phyloP scores from a whole-genome alignment of 2,797 vertebrate species.

The Dipus sagitta region DNA sequence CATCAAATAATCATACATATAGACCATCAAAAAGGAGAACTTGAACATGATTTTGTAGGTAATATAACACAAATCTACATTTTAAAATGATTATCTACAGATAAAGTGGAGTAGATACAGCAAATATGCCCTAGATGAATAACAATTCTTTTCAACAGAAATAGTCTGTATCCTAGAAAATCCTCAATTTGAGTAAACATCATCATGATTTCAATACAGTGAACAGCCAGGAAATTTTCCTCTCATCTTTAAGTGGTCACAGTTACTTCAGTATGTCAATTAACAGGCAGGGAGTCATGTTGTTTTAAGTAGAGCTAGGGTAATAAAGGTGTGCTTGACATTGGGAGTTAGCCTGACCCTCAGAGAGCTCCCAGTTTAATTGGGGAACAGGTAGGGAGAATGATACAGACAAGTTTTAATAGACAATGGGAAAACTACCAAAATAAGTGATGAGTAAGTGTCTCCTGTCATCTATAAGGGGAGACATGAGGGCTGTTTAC shows the following conservation, averaged over 20 bases:
- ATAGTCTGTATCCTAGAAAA: constrained; percentile 12
- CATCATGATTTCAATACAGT: not conserved
- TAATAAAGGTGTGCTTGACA: not conserved
- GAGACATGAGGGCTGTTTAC: not conserved
- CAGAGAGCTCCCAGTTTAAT: not conserved
- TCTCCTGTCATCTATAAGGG: not conserved
- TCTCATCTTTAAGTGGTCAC: not conserved
- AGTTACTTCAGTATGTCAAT: not conserved
- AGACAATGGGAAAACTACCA: not conserved
- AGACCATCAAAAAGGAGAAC: not conserved
- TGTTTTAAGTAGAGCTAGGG: not conserved
- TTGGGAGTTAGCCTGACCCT: not conserved
- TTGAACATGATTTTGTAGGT: not conserved
- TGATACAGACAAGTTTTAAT: not conserved
- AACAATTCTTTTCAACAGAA: not conserved
- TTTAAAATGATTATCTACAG: not conserved
- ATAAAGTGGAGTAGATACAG: not conserved
- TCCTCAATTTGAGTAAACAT: not conserved
- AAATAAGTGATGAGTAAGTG: not conserved
- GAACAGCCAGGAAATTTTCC: not conserved
- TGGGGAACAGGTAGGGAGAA: not conserved
- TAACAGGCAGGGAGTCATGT: not conserved
- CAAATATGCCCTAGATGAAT: not conserved
- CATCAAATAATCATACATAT: not conserved
- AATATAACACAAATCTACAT: not conserved